phyloP scores from a whole-genome alignment of 2,797 vertebrate genomes.

The Thripadectes ignobilis region DNA sequence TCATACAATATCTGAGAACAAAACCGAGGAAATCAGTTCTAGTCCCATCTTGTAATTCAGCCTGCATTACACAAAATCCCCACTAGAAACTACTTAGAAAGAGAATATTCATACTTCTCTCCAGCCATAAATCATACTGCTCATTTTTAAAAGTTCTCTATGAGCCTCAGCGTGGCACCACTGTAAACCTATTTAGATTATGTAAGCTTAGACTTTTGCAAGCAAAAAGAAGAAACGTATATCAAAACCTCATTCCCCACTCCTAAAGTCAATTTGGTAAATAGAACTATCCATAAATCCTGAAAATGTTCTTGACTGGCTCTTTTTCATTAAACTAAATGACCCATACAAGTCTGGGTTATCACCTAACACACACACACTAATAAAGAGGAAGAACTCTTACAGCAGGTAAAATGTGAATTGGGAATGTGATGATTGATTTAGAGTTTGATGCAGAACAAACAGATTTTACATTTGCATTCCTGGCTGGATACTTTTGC shows the following conservation, averaged over 20 bases:
- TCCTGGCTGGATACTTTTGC: neutral
- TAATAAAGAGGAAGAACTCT: neutral
- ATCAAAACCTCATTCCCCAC: neutral
- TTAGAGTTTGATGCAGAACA: neutral
- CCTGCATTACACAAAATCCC: neutral
- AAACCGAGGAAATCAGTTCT: neutral
- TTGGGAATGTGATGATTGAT: neutral
- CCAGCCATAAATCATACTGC: neutral
- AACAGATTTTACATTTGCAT: neutral
- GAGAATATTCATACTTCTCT: neutral
- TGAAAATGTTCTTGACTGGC: neutral
- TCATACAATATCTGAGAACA: neutral
- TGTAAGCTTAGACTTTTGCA: neutral
- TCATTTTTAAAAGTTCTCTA: neutral
- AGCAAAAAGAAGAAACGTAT: neutral
- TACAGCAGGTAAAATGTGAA: neutral
- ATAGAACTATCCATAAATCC: slow-evolving; percentile 7
- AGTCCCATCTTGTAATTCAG: neutral
- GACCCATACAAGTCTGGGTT: neutral
- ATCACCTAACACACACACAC: neutral
- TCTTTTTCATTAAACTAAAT: slow-evolving; percentile 24
- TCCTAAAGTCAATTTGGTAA: neutral
- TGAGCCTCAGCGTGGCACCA: neutral
- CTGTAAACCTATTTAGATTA: neutral
- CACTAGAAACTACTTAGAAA: neutral